Evolutionary conservation across 2,797 vertebrate species (phyloP), one percentile per base, ranked within the genome.

Genomic region (Lindbergichthys nudifrons): DNA sequence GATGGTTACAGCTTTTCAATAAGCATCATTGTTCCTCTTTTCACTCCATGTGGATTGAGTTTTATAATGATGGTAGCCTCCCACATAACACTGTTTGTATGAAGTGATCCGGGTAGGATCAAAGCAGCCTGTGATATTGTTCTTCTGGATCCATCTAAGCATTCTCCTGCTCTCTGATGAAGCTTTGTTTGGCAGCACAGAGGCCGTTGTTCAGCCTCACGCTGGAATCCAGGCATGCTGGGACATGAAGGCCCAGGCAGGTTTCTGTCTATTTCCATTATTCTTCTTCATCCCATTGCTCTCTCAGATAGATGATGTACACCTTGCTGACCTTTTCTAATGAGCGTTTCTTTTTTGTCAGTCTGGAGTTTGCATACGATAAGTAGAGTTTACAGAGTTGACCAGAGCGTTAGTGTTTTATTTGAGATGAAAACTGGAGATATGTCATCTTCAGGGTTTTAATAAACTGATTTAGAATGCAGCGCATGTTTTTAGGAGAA

Each of bases 181-280:
- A 58, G 70, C 75, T 88, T 89, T 90, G 86, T 89, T 83, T 84
- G 73, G 68, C 52, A 79, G 82, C 83, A 90, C 71, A 82, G 70
- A 90, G 80, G 77, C 78, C 52, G 52, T 71, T 83, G 75, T 86
- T 83, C 71, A 82, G 61, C 87, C 65, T 64, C 64, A 43, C 67
- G 7, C 61, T 85, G 87, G 89, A 90, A 89, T 92, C 69, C 85
- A 89, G 81, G 73, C 93, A 77, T 83, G 91, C 84, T 66, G 69
- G 69, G 70, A 70, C 89, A 90, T 52, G 86, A 83, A 58, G 69
- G 61, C 68, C 43, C 42, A 14, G 62, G 57, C 65, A 57, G 39
- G 66, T 75, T 73, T 70, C 30, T 53, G 9, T 57, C 59, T 48
- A 19, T 52, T 16, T 50, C 48, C n/a, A 65, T 21, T 50, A 13